Evolutionary conservation across 2,797 vertebrate genomes (phyloP).

Genomic region (Onychomys torridus): DNA sequence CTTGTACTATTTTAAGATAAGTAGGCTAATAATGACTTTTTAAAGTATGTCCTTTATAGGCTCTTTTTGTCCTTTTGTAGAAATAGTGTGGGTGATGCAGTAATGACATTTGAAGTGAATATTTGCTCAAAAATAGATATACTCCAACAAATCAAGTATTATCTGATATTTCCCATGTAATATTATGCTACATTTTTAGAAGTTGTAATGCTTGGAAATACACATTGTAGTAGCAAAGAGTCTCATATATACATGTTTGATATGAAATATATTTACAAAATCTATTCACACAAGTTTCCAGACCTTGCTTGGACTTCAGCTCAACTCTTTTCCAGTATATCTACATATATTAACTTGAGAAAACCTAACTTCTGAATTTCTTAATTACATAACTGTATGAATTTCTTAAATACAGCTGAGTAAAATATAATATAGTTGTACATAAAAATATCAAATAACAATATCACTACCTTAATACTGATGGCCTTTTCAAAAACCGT

Average conservation of each 20-base stretch:
- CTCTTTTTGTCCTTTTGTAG: conserved; percentile 12
- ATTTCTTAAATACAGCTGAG: conserved; percentile 13
- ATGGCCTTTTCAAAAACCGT: not conserved
- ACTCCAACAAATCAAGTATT: conserved; percentile 31
- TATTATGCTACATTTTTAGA: not conserved
- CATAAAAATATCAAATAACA: not conserved
- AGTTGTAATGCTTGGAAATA: conserved; percentile 15
- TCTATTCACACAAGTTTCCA: not conserved
- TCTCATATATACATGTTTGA: not conserved
- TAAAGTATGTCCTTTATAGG: conserved; percentile 55
- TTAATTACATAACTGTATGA: not conserved
- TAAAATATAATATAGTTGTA: not conserved
- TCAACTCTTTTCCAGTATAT: not conserved
- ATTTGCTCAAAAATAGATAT: not conserved
- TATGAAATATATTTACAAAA: conserved; percentile 3
- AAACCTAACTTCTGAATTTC: conserved; percentile 44
- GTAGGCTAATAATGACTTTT: conserved; percentile 71
- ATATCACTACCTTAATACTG: not conserved
- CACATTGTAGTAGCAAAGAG: not conserved
- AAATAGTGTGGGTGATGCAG: conserved; percentile 16
- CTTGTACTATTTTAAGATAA: conserved; percentile 75
- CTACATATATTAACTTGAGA: not conserved
- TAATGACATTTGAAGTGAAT: conserved; percentile 33
- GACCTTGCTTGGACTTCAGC: not conserved
- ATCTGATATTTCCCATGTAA: conserved; percentile 31